These are phyloP conservation scores for Cyaniris semiargus DNA, from an alignment of 2,888 invertebrate species.

Conservation along the genomic window DNA sequence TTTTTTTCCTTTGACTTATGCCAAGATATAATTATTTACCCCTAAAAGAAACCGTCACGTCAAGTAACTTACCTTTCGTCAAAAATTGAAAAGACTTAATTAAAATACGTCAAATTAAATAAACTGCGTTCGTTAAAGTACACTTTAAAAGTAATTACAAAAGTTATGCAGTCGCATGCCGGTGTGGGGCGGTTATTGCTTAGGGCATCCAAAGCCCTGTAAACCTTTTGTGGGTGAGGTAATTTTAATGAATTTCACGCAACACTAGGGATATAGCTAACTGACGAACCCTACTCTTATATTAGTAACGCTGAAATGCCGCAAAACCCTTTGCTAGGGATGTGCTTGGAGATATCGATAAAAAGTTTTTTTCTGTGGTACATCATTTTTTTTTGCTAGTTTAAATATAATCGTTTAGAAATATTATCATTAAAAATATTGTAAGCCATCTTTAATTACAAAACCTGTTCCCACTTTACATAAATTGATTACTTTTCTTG, in stretches of 20 bases:
- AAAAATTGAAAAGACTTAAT: background rate
- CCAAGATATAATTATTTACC: too few relatives aligned
- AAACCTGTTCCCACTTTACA: too few relatives aligned
- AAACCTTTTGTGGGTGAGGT: conserved; percentile 53
- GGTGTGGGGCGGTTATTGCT: conserved; percentile 42
- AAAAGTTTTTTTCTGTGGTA: background rate
- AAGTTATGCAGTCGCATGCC: conserved; percentile 29
- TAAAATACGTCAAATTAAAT: conserved; percentile 12
- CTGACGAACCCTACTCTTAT: conserved; percentile 58
- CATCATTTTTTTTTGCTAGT: too few relatives aligned
- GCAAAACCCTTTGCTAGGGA: conserved; percentile 55
- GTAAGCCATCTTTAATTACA: too few relatives aligned
- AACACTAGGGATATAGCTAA: conserved; percentile 61
- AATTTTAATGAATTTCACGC: conserved; percentile 78
- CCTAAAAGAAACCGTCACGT: background rate
- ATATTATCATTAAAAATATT: too few relatives aligned
- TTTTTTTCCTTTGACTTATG: too few relatives aligned
- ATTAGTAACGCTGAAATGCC: conserved; percentile 64
- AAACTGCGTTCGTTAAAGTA: conserved; percentile 14
- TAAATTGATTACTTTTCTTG: too few relatives aligned
- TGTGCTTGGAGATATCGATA: conserved; percentile 39
- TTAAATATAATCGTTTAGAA: too few relatives aligned
- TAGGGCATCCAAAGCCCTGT: conserved; percentile 40
- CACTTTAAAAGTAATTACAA: conserved; percentile 35
- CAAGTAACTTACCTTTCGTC: background rate